Conservation (phyloP, 2,113 vertebrate genomes). For the Cochlearius cochlearius region DNA sequence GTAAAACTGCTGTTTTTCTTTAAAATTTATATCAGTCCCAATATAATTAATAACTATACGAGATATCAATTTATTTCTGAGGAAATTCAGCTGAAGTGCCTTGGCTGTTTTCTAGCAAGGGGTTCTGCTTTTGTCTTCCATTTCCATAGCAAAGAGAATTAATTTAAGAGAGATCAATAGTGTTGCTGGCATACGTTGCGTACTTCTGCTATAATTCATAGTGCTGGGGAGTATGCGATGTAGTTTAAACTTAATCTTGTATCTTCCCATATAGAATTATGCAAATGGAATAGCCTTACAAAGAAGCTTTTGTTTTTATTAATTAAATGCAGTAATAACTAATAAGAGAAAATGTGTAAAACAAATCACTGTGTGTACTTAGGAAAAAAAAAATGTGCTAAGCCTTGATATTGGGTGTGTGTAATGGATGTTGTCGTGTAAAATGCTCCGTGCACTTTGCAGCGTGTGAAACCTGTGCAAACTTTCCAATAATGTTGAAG, state of each 20-base stretch:
- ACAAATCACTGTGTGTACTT: background rate
- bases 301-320: background rate
- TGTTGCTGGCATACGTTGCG: background rate
- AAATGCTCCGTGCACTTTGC: background rate
- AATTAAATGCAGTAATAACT: background rate
- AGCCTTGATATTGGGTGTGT: background rate
- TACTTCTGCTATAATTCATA: background rate
- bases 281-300: background rate
- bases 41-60: background rate
- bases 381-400: background rate
- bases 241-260: background rate
- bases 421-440: background rate
- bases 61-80: background rate
- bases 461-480: conserved; percentile 17
- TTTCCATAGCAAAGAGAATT: conserved; percentile 45
- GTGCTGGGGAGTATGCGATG: background rate
- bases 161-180: conserved; percentile 29
- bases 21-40: background rate
- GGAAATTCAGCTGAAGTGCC: background rate
- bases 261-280: background rate
- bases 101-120: background rate
- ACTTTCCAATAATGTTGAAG: conserved; percentile 6
- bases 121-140: background rate
- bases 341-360: background rate
- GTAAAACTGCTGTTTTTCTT: background rate